Conservation (phyloP, 1,140 invertebrate species). For the Parasteatoda tepidariorum region DNA sequence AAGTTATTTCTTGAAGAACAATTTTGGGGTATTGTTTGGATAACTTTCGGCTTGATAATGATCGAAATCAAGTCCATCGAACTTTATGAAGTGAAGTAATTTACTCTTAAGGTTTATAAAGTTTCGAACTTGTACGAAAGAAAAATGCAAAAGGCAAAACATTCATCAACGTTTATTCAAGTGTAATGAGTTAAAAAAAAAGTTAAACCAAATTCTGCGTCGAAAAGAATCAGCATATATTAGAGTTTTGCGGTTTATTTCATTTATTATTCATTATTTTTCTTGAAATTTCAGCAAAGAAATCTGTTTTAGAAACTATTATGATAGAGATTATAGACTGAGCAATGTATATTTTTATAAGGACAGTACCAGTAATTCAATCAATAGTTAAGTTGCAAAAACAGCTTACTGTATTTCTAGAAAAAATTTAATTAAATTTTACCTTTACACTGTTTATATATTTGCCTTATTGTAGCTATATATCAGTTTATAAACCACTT, state of each 20-base stretch:
- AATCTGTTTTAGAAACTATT: too few species aligned
- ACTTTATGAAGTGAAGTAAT: not conserved
- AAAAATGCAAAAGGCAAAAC: not conserved
- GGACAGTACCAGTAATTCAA: too few species aligned
- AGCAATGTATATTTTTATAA: too few species aligned
- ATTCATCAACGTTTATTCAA: not conserved
- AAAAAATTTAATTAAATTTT: too few species aligned
- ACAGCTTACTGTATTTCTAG: too few species aligned
- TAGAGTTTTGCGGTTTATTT: not conserved
- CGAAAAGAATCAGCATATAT: not conserved
- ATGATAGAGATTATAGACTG: too few species aligned
- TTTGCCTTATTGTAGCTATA: too few species aligned
- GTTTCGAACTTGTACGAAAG: not conserved
- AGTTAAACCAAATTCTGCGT: not conserved
- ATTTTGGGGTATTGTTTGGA: conserved; percentile 33
- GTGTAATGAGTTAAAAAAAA: not conserved
- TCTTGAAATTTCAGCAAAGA: not conserved
- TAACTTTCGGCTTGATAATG: conserved; percentile 21
- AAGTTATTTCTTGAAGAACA: conserved; percentile 1
- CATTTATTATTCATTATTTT: not conserved
- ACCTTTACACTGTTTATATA: too few species aligned
- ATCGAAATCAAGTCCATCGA: not conserved
- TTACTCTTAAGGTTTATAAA: not conserved
- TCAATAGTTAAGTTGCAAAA: too few species aligned
- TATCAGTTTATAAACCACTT: too few species aligned